Evolutionary conservation across 2,888 invertebrate genomes (phyloP), one percentile per base, ranked within the genome.

Genomic region (Drosophila nr. fundita): DNA sequence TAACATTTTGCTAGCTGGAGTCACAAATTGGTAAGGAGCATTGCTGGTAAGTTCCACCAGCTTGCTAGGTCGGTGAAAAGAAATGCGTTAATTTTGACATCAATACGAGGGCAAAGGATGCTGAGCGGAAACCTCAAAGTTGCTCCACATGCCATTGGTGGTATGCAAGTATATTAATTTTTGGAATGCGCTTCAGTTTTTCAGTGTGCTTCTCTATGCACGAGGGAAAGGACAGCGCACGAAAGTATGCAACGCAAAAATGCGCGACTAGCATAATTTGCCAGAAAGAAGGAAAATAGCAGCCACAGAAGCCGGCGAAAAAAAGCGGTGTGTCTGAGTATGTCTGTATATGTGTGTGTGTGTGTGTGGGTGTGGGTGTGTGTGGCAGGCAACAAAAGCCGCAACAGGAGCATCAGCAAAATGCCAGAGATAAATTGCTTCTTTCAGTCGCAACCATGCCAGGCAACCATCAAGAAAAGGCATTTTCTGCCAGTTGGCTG

Each of bases 241-340:
- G 36, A 72, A 83, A 83, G 78, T 83, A 87, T 83, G 83, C 83
- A 78, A 63, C 78, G 63, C 66, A 80, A 85, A 85, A 84, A 83
- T 87, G 87, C 85, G 82, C 82, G 79, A 83, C 78, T 67, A 83
- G 85, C 80, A 83, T 87, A 84, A 79, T 83, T 78, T 84, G 85
- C 67, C 30, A 66, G 38, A 40, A 62, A 13, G 24, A 29, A 6
- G 5, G 18, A 36, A 52, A 53, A 45, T 7, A 36, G 24, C 54
- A 69, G 30, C 29, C 15, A 29, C 34, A 45, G 54, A 27, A 38
- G 36, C 15, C 18, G 15, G 27, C 21, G 21, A 24, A 45, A 45
- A 24, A 45, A 45, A 32, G n/a, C 11, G 2, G 32, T 10, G 7
- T 15, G 36, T 15, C 21, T 24, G 4, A 24, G 2, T 45, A 0